Base-by-base conservation (phyloP, 2,797 vertebrate genomes). In the Periophthalmus magnuspinnatus region DNA sequence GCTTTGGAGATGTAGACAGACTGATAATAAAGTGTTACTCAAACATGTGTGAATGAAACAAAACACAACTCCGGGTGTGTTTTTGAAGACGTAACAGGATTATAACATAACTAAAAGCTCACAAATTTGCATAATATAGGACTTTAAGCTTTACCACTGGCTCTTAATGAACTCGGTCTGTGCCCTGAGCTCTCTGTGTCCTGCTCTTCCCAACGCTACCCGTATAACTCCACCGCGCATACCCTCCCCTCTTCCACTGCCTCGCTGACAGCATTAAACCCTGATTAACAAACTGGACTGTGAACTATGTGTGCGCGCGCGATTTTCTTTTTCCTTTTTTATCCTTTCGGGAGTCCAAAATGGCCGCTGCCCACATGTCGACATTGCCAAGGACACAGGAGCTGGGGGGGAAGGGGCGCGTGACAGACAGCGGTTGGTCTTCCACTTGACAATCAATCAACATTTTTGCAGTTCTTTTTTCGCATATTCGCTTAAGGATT, bases 371-470 rank as follows among this genome's bases (percentile, higher is more conserved):
- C 81, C 75, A 72, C 75, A 77, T 3, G 22, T 75, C 86, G 88
- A 91, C 89, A 90, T 87, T 90, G 88, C 81, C 11, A 86, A 90
- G 84, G 89, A 77, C 85, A 5, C 68, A 69, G 74, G 67, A 48
- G 48, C 19, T 59, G 63, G 14, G 5, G 5, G 76, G 78, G n/a
- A n/a, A 74, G 64, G 60, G 67, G 56, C 80, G 73, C 67, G 68
- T 84, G 83, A 88, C 67, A 75, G 87, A 82, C 84, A 70, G 59
- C 34, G 59, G 75, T 36, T 1, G 41, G 58, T 70, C 61, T 80
- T 67, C 54, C 41, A 65, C 34, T 75, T 64, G 68, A 2, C 13
- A 68, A 14, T 82, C 72, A 33, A 24, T 65, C 34, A 22, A 45
- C 50, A 56, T 38, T 17, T 1, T 0, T 14, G 21, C 48, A 5